phyloP scores from a whole-genome alignment of 92 coral and sea anemone species.

The Bergia puertoricense region DNA sequence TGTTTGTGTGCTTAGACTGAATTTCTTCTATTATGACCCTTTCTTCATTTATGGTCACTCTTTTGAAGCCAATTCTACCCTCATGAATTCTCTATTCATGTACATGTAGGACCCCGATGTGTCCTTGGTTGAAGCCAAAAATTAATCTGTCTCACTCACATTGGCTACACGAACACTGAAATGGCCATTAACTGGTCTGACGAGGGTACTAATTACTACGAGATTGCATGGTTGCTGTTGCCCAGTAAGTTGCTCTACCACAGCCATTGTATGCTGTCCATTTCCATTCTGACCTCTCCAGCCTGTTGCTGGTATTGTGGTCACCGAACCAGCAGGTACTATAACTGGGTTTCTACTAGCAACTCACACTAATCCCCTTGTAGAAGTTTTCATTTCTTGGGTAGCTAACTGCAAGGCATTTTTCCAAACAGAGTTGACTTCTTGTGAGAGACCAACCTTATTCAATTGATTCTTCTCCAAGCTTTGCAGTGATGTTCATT shows the following conservation, averaged over 20 bases:
- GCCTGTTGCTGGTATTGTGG: conserved; percentile 40
- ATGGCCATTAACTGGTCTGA: conserved; percentile 10
- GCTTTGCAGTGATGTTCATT: conserved; percentile 49
- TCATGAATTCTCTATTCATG: conserved; percentile 41
- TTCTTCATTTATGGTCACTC: conserved; percentile 53
- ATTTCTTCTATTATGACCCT: conserved; percentile 48
- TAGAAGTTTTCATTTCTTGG: neutral
- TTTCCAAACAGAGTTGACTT: too few relatives aligned
- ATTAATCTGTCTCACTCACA: conserved; percentile 44
- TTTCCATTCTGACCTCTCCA: conserved; percentile 22
- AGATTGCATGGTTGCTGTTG: conserved; percentile 36
- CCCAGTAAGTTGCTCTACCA: conserved; percentile 57
- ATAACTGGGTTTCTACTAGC: conserved; percentile 44
- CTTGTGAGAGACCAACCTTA: neutral
- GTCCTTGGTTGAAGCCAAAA: conserved; percentile 72
- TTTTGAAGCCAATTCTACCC: neutral
- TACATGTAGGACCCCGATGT: conserved; percentile 61
- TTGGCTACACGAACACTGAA: conserved; percentile 63
- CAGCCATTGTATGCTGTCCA: neutral
- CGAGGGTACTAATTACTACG: conserved; percentile 49
- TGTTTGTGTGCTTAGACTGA: neutral
- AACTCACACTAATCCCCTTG: conserved; percentile 53
- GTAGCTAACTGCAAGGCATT: neutral
- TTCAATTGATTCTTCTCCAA: neutral
- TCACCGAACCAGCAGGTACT: conserved; percentile 49